A percentile compares a stretch with the other conserved stretches of the same genome.
Evolutionary conservation across 2,113 vertebrate species (phyloP).

Genomic region (Paratilapia polleni): DNA sequence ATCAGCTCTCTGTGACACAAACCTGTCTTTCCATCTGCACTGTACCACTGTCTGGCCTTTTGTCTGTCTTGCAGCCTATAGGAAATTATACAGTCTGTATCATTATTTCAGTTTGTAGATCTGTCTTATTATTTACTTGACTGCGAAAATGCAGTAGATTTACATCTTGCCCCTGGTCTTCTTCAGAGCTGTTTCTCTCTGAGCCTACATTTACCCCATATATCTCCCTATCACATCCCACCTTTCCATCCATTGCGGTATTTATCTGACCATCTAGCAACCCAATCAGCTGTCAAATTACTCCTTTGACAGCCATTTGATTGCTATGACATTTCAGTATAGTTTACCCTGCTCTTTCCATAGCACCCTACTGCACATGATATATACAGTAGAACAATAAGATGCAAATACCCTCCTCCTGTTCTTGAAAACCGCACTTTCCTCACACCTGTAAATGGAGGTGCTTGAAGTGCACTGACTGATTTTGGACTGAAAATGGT

Average conservation of each 20-base stretch:
- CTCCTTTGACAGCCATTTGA: conserved; percentile 39
- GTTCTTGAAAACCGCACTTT: conserved; percentile 19
- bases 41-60: conserved; percentile 46
- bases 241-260: conserved; percentile 15
- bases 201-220: conserved; percentile 29
- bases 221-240: conserved; percentile 12
- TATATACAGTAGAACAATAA: conserved; percentile 42
- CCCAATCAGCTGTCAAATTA: conserved; percentile 49
- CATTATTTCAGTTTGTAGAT: conserved; percentile 9
- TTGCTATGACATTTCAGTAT: conserved; percentile 67
- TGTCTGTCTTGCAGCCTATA: conserved; percentile 27
- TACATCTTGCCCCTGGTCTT: conserved; percentile 1
- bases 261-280: conserved; percentile 14
- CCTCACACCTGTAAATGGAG: conserved; percentile 4
- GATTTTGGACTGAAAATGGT: neutral
- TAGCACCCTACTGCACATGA: conserved; percentile 27
- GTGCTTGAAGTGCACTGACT: neutral
- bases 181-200: neutral
- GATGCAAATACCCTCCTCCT: conserved; percentile 1
- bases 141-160: conserved; percentile 2
- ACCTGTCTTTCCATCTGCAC: conserved; percentile 63
- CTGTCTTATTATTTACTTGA: conserved; percentile 23
- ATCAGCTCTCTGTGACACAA: conserved; percentile 64
- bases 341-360: neutral
- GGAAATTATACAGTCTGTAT: neutral